These are phyloP conservation scores for Gortyna flavago DNA, from an alignment of 2,888 invertebrate genomes.

Conservation along the genomic window DNA sequence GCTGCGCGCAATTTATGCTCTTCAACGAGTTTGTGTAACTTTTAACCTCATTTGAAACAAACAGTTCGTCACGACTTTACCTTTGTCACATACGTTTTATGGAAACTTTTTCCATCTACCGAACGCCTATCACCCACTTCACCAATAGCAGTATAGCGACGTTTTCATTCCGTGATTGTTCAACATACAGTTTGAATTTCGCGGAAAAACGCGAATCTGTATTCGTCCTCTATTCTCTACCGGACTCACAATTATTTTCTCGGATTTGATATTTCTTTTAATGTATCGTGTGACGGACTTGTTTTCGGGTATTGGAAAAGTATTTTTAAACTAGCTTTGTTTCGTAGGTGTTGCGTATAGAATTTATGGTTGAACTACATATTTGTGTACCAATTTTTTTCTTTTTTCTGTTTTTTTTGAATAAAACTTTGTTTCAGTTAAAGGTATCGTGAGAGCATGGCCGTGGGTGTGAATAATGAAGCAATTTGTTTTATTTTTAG, in stretches of 20 bases:
- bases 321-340: conserved; percentile 7
- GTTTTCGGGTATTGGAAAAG: conserved; percentile 4
- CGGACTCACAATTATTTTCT: conserved; percentile 43
- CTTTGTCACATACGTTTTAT: conserved; percentile 22
- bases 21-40: not conserved
- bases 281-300: conserved; percentile 4
- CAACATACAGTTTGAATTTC: conserved; percentile 35
- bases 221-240: conserved; percentile 29
- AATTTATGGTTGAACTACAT: conserved; percentile 19
- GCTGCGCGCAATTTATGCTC: not conserved
- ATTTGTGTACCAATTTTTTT: not conserved
- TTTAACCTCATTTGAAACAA: conserved; percentile 1
- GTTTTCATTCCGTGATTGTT: conserved; percentile 61
- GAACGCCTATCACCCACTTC: conserved; percentile 47
- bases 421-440: conserved; percentile 1
- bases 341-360: not conserved
- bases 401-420: not conserved
- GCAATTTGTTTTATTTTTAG: not conserved
- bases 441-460: not conserved
- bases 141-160: conserved; percentile 42
- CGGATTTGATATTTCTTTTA: conserved; percentile 14
- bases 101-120: conserved; percentile 24
- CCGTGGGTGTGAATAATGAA: conserved; percentile 23
- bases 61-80: conserved; percentile 23
- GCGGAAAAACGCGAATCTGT: conserved; percentile 19